A percentile compares a stretch with the other conserved stretches of the same genome.
These are phyloP conservation scores for Centropyge bicolor DNA, from an alignment of 2,797 vertebrate species.

Conservation along the genomic window DNA sequence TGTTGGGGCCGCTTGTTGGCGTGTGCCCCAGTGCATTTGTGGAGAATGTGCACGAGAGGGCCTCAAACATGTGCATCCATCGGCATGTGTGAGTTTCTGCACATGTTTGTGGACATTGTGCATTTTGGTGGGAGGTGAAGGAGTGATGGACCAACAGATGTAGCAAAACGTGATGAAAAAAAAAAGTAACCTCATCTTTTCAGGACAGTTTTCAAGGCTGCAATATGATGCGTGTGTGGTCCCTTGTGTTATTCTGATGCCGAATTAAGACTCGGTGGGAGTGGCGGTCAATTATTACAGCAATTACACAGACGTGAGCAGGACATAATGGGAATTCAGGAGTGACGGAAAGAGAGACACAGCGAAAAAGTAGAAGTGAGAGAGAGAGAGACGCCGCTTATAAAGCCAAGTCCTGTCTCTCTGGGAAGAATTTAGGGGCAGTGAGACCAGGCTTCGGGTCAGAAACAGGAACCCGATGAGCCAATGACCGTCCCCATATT, in stretches of 20 bases:
- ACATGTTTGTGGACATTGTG: not conserved
- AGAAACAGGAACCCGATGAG: constrained; percentile 54
- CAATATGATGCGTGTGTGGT: not conserved
- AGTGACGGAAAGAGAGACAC: constrained; percentile 56
- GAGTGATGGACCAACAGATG: not conserved
- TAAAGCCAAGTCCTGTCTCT: constrained; percentile 76
- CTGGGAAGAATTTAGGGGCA: constrained; percentile 66
- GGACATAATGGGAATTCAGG: constrained; percentile 56
- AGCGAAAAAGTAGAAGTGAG: constrained; percentile 38
- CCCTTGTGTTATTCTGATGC: constrained; percentile 18
- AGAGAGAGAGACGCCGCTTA: constrained; percentile 65
- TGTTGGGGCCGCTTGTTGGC: constrained; percentile 49
- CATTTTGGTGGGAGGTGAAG: not conserved
- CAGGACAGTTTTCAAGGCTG: not conserved
- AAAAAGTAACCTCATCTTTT: not conserved
- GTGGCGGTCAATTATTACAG: constrained; percentile 69
- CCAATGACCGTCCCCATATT: constrained; percentile 59
- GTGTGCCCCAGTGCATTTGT: constrained; percentile 41
- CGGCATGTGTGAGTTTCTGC: not conserved
- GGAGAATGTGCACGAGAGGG: constrained; percentile 46
- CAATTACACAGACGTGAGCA: constrained; percentile 67
- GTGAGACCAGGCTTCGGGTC: constrained; percentile 58
- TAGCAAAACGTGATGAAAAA: not conserved
- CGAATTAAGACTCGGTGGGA: constrained; percentile 25
- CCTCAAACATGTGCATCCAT: constrained; percentile 46